Conservation (phyloP, 2,888 invertebrate species). For the Orchesellides sinensis region DNA sequence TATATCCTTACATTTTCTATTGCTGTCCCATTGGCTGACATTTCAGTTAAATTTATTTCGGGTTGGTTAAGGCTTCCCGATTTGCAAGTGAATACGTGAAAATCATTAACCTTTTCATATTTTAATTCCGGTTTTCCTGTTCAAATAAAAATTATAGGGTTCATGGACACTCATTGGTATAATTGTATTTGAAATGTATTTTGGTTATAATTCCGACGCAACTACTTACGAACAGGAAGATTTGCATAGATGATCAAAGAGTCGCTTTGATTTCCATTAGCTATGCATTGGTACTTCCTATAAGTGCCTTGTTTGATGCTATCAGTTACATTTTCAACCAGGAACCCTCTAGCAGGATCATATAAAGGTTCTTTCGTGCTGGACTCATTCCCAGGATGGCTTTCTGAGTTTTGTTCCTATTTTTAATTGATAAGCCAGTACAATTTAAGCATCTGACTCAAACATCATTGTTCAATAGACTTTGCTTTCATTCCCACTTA, state of each 20-base stretch:
- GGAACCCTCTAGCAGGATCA: constrained; percentile 65
- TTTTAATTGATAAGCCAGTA: not conserved
- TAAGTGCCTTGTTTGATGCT: not conserved
- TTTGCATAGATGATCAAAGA: constrained; percentile 50
- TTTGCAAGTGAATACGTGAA: constrained; percentile 65
- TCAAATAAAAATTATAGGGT: not conserved
- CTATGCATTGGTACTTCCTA: constrained; percentile 63
- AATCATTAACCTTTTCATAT: constrained; percentile 65
- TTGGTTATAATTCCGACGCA: too few relatives aligned
- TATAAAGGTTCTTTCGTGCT: constrained; percentile 1
- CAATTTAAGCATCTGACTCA: too few relatives aligned
- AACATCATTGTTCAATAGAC: too few relatives aligned
- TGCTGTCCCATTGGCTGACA: constrained; percentile 38
- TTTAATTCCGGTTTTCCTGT: constrained; percentile 58
- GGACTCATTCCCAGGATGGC: not conserved
- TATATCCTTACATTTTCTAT: constrained; percentile 52
- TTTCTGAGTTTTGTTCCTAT: not conserved
- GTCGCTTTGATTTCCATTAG: constrained; percentile 48
- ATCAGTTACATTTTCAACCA: not conserved
- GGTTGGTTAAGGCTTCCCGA: constrained; percentile 52
- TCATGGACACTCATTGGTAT: too few relatives aligned
- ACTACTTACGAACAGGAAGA: constrained; percentile 41
- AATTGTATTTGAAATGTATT: too few relatives aligned
- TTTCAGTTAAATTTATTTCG: constrained; percentile 53
- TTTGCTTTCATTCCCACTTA: too few relatives aligned